Evolutionary conservation across 2,797 vertebrate species (phyloP).

Genomic region (Sardinella longiceps): DNA sequence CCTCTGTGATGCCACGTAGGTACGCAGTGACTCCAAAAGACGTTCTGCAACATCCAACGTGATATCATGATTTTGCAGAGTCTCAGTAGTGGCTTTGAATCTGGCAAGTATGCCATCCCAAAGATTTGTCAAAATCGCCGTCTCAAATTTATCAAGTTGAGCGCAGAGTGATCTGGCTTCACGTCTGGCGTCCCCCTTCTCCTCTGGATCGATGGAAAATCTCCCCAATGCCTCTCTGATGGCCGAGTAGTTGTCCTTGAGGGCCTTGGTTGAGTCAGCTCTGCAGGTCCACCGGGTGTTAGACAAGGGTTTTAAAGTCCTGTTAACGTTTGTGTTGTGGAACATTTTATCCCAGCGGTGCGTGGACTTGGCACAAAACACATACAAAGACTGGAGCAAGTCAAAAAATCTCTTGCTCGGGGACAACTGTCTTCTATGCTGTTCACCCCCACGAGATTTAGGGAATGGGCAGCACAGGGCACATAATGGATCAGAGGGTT

Average conservation of each 20-base stretch:
- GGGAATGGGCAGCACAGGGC: too few relatives aligned
- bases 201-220: neutral
- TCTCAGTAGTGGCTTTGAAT: neutral
- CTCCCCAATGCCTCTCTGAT: neutral
- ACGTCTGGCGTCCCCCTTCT: neutral
- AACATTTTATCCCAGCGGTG: neutral
- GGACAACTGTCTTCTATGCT: too few relatives aligned
- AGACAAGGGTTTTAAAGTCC: neutral
- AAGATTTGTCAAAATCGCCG: neutral
- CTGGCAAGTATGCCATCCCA: neutral
- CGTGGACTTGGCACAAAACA: neutral
- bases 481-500: too few relatives aligned
- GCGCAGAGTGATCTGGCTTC: neutral
- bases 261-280: neutral
- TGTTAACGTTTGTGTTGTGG: neutral
- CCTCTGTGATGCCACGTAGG: neutral
- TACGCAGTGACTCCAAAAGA: neutral
- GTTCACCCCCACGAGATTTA: too few relatives aligned
- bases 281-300: neutral
- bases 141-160: neutral
- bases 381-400: too few relatives aligned
- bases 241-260: neutral
- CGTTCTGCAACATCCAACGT: neutral
- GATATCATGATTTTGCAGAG: neutral
- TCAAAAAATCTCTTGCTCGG: neutral